Conservation (phyloP, 2,888 invertebrate genomes). For the Cactoblastis cactorum region DNA sequence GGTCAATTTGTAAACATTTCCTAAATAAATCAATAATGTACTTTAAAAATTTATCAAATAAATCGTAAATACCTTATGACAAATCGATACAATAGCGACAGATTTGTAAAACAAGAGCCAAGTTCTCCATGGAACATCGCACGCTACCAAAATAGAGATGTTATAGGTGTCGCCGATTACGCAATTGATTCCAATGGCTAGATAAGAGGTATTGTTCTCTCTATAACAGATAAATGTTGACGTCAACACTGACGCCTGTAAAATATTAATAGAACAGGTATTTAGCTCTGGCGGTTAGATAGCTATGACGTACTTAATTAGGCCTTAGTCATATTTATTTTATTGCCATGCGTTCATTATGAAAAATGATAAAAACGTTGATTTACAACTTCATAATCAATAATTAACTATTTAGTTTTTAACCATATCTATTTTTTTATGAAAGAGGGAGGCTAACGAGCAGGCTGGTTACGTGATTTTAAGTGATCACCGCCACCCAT, state of each 20-base stretch:
- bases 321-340: too few relatives aligned
- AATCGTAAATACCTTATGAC: not conserved
- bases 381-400: too few relatives aligned
- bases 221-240: constrained; percentile 43
- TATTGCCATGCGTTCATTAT: too few relatives aligned
- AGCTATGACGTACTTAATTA: not conserved
- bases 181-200: constrained; percentile 52
- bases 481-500: too few relatives aligned
- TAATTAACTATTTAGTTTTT: too few relatives aligned
- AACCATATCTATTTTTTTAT: too few relatives aligned
- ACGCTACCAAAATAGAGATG: constrained; percentile 45
- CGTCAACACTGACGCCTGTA: constrained; percentile 35
- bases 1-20: too few relatives aligned
- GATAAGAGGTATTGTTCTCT: constrained; percentile 62
- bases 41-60: not conserved
- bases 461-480: too few relatives aligned
- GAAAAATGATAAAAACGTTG: too few relatives aligned
- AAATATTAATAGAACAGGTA: not conserved
- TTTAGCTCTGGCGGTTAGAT: not conserved
- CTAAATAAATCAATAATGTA: too few relatives aligned
- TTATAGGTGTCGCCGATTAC: constrained; percentile 54
- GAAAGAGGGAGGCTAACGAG: too few relatives aligned
- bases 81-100: not conserved
- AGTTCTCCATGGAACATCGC: constrained; percentile 24
- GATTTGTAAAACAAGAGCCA: constrained; percentile 8